Evolutionary conservation across 2,888 invertebrate species (phyloP), one percentile per base, ranked within the genome.

Genomic region (Leptinotarsa rubiginosa): DNA sequence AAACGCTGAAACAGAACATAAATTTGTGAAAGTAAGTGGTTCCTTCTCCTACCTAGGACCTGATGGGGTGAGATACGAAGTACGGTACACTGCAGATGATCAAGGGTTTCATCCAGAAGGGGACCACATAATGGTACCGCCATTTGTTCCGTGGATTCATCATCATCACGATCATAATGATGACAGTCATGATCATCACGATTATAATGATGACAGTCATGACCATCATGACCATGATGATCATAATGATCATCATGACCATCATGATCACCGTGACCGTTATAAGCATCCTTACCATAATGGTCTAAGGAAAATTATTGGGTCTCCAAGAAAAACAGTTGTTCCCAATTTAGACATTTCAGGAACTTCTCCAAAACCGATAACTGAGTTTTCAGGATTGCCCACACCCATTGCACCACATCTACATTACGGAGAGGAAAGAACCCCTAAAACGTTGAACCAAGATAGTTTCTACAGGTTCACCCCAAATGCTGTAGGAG

Each of bases 71-170:
- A 83, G 85, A 31, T 86, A 88, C 79, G 84, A 85, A 13, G 82
- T 89, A 68, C 85, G 85, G 7, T 90, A 90, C 83, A 83, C 88
- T 49, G 89, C 90, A 72, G 89, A 89, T 79, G 88, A 89, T 80
- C 88, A 89, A 73, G 84, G 84, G 10, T 84, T 82, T 70, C 84
- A 82, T 76, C 84, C 84, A 15, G 83, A 79, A 76, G 83, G 83
- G 1, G 81, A 81, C 47, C 83, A 84, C 70, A 78, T 83, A 20
- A 80, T 79, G 66, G 83, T 84, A 49, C 84, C 84, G n/a, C 83
- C 84, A 15, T 84, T 82, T 66, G 81, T 81, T 7, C 83, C 83
- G 25, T 83, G 83, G 83, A 68, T 81, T 25, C 72, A 78, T 20
- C 77, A 77, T n/a, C 52, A 69, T 47, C 67, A 72, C 22, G 62